Percentiles rank a stretch among this genome's conserved stretches.
Conservation (phyloP, 2,888 invertebrate species). For the Athetis lepigone region DNA sequence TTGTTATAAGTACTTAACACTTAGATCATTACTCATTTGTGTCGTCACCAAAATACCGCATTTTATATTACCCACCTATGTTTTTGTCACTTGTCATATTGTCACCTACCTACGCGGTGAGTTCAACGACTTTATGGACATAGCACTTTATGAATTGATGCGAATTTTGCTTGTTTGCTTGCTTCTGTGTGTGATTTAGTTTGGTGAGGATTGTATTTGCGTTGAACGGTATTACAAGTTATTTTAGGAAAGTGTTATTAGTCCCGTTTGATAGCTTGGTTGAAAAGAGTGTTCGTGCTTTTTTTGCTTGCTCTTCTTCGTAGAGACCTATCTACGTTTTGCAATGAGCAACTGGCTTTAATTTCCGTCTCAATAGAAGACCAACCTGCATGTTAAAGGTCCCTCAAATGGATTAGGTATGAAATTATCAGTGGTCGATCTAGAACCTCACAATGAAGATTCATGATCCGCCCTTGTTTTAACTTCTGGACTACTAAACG, state of each 20-base stretch:
- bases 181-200: constrained; percentile 1
- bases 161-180: constrained; percentile 30
- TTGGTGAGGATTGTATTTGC: constrained; percentile 6
- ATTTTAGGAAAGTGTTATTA: constrained; percentile 11
- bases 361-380: too few relatives aligned
- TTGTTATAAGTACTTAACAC: constrained; percentile 20
- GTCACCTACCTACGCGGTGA: constrained; percentile 49
- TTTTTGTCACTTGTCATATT: constrained; percentile 35
- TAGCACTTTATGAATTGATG: constrained; percentile 41
- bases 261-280: background rate
- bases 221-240: background rate
- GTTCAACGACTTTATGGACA: constrained; percentile 55
- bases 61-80: constrained; percentile 6
- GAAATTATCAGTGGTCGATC: too few relatives aligned
- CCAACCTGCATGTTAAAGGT: too few relatives aligned
- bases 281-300: too few relatives aligned
- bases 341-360: too few relatives aligned
- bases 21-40: constrained; percentile 31
- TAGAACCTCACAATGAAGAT: too few relatives aligned
- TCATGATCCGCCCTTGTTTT: too few relatives aligned
- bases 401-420: too few relatives aligned
- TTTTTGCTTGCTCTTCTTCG: too few relatives aligned
- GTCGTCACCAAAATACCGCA: constrained; percentile 39
- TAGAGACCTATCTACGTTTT: too few relatives aligned
- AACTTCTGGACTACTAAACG: too few relatives aligned